Evolutionary conservation across 2,888 invertebrate species (phyloP), one percentile per base, ranked within the genome.

Genomic region (Patella depressa): DNA sequence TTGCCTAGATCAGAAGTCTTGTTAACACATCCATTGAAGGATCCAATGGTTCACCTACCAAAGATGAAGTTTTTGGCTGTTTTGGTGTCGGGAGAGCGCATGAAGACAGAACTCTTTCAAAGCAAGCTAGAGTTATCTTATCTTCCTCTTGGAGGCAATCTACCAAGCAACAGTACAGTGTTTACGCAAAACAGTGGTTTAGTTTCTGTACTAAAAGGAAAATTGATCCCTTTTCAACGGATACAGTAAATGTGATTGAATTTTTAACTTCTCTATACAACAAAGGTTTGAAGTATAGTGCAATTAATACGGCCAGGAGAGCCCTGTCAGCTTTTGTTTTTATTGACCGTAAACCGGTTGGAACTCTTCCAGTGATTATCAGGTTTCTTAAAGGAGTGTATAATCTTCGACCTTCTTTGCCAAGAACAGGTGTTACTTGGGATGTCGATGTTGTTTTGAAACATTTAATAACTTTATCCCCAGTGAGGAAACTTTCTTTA

Each of bases 151-250:
- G 77, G 77, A 65, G 77, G 69, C 57, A 19, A 11, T 34, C 57
- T 11, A 73, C 73, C 24, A 24, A 69, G 69, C n/a, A 72, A 72
- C 76, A 76, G 55, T 79, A 79, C 54, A 14, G 34, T 24, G 45
- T 45, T 69, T 76, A 79, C 45, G 45, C 73, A 15, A 55, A 75
- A 24, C 57, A 76, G 53, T 79, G 79, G 76, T n/a, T 70, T n/a
- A 12, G 15, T 65, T 76, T 73, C 69, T 79, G 65, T 19, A 17
- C 57, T 53, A 15, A 69, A 72, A n/a, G 74, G 57, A 12, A 70
- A 34, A 17, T 12, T 65, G 71, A 78, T 74, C 54, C 65, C 34
- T 74, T 74, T 71, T 29, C 69, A 29, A 45, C 71, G n/a, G 53
- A 29, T 65, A 17, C 74, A 14, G 69, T 55, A 15, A 17, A 17